These are phyloP conservation scores for Tragelaphus imberbis DNA, from an alignment of 2,113 vertebrate genomes.

Conservation along the genomic window DNA sequence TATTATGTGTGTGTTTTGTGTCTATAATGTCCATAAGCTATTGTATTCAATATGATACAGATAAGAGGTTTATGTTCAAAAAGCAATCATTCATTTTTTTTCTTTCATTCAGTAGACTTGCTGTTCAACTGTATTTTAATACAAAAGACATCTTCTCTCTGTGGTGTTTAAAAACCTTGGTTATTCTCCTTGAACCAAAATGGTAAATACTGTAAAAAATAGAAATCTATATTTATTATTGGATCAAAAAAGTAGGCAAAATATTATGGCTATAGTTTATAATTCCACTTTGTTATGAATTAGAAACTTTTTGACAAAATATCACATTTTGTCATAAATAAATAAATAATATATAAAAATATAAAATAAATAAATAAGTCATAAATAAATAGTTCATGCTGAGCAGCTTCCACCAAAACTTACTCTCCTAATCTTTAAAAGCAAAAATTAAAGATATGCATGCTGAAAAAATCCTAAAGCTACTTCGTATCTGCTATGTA, in stretches of 20 bases:
- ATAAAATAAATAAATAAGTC: neutral
- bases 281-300: neutral
- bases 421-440: neutral
- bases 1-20: neutral
- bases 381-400: neutral
- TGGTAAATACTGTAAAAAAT: neutral
- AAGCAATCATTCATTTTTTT: neutral
- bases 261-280: neutral
- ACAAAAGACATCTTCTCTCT: neutral
- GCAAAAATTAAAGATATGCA: neutral
- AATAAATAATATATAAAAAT: neutral
- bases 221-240: neutral
- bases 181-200: constrained; percentile 8
- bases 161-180: neutral
- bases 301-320: neutral
- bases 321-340: neutral
- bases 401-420: neutral
- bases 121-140: neutral
- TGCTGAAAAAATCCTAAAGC: neutral
- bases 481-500: neutral
- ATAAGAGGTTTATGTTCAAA: neutral
- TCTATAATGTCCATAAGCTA: neutral
- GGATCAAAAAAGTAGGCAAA: neutral
- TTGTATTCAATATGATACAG: neutral
- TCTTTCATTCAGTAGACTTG: neutral